Percentiles rank a stretch among this genome's conserved stretches.
Evolutionary conservation across 2,113 vertebrate genomes (phyloP).

Genomic region (Rhabdomys dilectus): DNA sequence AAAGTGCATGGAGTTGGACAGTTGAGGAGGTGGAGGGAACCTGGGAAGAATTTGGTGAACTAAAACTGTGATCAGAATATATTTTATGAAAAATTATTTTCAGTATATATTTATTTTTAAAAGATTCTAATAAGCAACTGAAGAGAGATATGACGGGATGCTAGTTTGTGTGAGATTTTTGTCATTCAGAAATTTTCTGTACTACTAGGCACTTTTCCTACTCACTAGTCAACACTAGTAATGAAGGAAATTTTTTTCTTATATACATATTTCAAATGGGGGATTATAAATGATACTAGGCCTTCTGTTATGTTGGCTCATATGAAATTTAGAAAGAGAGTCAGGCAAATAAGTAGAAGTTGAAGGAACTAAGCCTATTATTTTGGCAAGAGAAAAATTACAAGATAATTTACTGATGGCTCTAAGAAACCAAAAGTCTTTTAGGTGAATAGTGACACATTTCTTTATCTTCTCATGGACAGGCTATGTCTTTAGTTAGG

Average conservation of each 20-base stretch:
- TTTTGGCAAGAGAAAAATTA: not conserved
- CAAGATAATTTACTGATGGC: not conserved
- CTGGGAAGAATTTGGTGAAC: not conserved
- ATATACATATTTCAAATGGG: not conserved
- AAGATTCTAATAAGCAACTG: not conserved
- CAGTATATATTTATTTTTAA: not conserved
- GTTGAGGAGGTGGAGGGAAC: not conserved
- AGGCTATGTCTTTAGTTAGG: not conserved
- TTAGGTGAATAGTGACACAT: not conserved
- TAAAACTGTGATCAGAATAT: not conserved
- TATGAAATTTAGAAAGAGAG: not conserved
- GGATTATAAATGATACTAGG: not conserved
- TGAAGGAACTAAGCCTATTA: not conserved
- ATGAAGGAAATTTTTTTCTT: not conserved
- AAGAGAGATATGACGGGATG: not conserved
- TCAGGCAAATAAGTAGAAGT: not conserved
- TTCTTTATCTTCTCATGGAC: not conserved
- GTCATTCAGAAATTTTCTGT: not conserved
- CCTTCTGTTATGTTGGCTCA: not conserved
- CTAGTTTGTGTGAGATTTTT: not conserved
- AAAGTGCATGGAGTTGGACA: not conserved
- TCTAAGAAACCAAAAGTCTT: not conserved
- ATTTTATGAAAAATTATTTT: not conserved
- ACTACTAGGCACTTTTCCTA: not conserved
- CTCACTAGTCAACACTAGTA: not conserved